Evolutionary conservation across 2,797 vertebrate genomes (phyloP), one percentile per base, ranked within the genome.

Genomic region (Crax fasciolata): DNA sequence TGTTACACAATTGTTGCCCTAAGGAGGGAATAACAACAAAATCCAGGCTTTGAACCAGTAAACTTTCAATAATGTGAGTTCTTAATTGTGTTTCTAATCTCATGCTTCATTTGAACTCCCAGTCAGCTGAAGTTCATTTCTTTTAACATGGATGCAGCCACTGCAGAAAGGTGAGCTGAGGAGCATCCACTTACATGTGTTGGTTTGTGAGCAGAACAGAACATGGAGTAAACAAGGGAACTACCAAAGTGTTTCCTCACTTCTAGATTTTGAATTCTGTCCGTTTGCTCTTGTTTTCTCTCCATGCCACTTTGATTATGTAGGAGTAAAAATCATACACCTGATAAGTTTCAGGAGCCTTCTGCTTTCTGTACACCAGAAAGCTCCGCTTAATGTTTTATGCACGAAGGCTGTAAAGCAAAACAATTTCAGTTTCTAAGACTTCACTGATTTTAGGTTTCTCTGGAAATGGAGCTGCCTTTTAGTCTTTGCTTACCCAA

Each of bases 21-120:
- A 12, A 71, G 70, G 66, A 77, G 27, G 24, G 28, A 74, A 52
- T 35, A 61, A 79, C 35, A 82, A 75, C 71, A 88, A 78, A 70
- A 54, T 2, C 1, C 27, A 38, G 57, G 38, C 83, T 87, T 90
- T 79, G 48, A 95, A 84, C n/a, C 43, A 79, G 24, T 10, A 43
- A 79, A 61, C 57, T 58, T 83, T 90, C 49, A 84, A 79, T 95
- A 67, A 24, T 35, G 39, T 23, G 57, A 21, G 21, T 83, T 77
- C 63, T 81, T 70, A 86, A 80, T 83, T 90, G 80, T 17, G 1
- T 30, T 2, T 67, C 57, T 48, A 84, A 80, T 84, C 49, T 93
- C 77, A 61, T 62, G 80, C 52, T 59, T 94, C 28, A 30, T 73
- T 93, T 93, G 58, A 87, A 83, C 49, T 91, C 20, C 7, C 8